Evolutionary conservation across 1,140 invertebrate species (phyloP).

Genomic region (Hesperophylax magnus): DNA sequence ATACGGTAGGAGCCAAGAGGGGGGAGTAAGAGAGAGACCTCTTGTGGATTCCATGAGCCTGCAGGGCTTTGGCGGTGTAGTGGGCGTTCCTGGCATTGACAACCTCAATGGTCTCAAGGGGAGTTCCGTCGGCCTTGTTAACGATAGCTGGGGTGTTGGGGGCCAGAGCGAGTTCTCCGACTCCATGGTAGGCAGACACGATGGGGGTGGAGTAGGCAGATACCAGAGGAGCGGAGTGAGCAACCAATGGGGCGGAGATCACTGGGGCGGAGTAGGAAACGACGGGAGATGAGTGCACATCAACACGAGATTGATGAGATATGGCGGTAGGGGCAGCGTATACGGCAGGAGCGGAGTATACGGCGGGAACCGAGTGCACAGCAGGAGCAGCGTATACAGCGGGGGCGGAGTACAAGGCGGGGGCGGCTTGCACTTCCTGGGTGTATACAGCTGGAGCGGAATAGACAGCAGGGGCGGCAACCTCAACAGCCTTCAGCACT

Average conservation of each 20-base stretch:
- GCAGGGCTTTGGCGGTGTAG: slow-evolving; percentile 62
- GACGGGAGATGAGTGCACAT: slow-evolving; percentile 43
- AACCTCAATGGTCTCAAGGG: slow-evolving; percentile 67
- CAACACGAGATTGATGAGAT: slow-evolving; percentile 34
- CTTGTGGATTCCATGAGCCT: slow-evolving; percentile 60
- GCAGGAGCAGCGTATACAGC: slow-evolving; percentile 58
- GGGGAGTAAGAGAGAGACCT: slow-evolving; percentile 65
- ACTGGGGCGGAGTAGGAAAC: slow-evolving; percentile 50
- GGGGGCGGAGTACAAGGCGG: slow-evolving; percentile 53
- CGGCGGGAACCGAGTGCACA: slow-evolving; percentile 49
- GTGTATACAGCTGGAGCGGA: slow-evolving; percentile 59
- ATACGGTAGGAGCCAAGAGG: slow-evolving; percentile 55
- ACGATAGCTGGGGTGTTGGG: slow-evolving; percentile 56
- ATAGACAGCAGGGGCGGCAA: slow-evolving; percentile 54
- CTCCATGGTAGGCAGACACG: slow-evolving; percentile 48
- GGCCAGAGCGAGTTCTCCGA: slow-evolving; percentile 60
- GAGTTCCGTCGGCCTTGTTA: slow-evolving; percentile 52
- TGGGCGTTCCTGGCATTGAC: slow-evolving; percentile 65
- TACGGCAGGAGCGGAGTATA: slow-evolving; percentile 56
- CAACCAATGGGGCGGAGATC: slow-evolving; percentile 34
- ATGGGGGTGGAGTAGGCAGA: slow-evolving; percentile 46
- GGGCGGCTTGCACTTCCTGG: slow-evolving; percentile 52
- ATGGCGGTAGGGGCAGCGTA: slow-evolving; percentile 59
- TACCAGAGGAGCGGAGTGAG: slow-evolving; percentile 42
- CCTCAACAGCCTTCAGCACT: slow-evolving; percentile 52